phyloP scores from a whole-genome alignment of 2,113 vertebrate species.

The Pimephales promelas region DNA sequence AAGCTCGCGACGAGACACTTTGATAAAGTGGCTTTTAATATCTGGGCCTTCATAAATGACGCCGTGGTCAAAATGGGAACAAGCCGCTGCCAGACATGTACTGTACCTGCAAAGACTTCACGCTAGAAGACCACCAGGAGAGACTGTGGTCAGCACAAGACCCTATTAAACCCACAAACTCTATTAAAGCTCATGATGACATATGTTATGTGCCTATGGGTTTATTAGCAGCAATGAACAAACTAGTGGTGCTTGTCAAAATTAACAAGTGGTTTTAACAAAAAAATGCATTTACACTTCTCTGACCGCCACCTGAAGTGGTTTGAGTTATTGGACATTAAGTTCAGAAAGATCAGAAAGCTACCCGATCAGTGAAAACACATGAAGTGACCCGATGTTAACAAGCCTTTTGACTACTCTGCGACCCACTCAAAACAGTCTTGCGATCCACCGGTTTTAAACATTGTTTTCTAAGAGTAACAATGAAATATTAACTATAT shows the following conservation, averaged over 20 bases:
- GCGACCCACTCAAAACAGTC: too few species aligned
- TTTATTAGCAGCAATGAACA: background rate
- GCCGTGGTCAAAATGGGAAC: background rate
- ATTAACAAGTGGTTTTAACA: too few species aligned
- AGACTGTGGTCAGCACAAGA: background rate
- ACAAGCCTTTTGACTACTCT: too few species aligned
- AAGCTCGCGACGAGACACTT: constrained; percentile 32
- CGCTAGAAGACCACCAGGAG: constrained; percentile 12
- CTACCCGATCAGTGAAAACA: too few species aligned
- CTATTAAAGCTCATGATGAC: background rate
- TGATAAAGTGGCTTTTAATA: constrained; percentile 55
- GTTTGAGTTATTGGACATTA: too few species aligned
- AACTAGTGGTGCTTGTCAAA: background rate
- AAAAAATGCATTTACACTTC: too few species aligned
- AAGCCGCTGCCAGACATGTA: background rate
- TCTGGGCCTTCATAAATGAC: constrained; percentile 46
- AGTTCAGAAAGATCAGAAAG: too few species aligned
- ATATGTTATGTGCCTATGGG: background rate
- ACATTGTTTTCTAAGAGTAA: too few species aligned
- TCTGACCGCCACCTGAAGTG: too few species aligned
- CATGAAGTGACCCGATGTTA: too few species aligned
- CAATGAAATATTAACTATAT: too few species aligned
- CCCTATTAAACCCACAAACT: background rate
- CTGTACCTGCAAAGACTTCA: background rate
- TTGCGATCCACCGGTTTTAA: too few species aligned